A percentile compares a stretch with the other conserved stretches of the same genome.
phyloP scores from a whole-genome alignment of 2,797 vertebrate species.

The Xenentodon cancila region DNA sequence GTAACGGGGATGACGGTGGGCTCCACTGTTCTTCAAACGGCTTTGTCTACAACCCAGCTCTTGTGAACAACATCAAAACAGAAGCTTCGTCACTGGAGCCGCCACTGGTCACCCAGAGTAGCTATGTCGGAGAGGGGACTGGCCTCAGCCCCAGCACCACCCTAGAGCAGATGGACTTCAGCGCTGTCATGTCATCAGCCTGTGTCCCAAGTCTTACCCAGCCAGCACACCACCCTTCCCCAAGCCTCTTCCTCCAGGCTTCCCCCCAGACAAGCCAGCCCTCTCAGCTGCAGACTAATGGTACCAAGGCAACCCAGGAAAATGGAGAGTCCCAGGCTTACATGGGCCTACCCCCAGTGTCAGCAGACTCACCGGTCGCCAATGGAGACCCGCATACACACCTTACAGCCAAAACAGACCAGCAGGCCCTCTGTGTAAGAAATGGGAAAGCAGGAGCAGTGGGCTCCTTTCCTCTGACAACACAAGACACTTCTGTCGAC shows the following conservation, averaged over 20 bases:
- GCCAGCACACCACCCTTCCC: constrained; percentile 90
- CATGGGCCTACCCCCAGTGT: constrained; percentile 73
- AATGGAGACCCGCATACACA: constrained; percentile 76
- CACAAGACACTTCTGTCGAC: constrained; percentile 54
- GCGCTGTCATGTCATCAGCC: constrained; percentile 90
- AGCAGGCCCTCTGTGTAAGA: constrained; percentile 78
- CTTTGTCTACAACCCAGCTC: constrained; percentile 85
- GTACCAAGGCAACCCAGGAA: constrained; percentile 71
- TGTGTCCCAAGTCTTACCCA: constrained; percentile 89
- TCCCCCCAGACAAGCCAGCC: constrained; percentile 82
- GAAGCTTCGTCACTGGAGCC: constrained; percentile 91
- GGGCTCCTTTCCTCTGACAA: constrained; percentile 57
- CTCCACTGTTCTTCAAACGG: constrained; percentile 76
- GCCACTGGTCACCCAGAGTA: constrained; percentile 87
- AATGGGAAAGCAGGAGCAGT: constrained; percentile 56
- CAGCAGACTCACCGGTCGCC: constrained; percentile 72
- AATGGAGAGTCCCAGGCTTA: constrained; percentile 72
- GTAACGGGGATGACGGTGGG: constrained; percentile 71
- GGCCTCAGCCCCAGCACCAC: constrained; percentile 98
- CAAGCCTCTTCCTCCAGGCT: constrained; percentile 94
- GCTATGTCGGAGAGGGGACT: constrained; percentile 80
- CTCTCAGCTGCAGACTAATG: constrained; percentile 76
- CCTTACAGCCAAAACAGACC: constrained; percentile 70
- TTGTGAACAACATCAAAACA: constrained; percentile 94
- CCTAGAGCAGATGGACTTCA: constrained; percentile 99